These are phyloP conservation scores for Mormyrus iriodes DNA, from an alignment of 2,113 vertebrate genomes.

Conservation along the genomic window DNA sequence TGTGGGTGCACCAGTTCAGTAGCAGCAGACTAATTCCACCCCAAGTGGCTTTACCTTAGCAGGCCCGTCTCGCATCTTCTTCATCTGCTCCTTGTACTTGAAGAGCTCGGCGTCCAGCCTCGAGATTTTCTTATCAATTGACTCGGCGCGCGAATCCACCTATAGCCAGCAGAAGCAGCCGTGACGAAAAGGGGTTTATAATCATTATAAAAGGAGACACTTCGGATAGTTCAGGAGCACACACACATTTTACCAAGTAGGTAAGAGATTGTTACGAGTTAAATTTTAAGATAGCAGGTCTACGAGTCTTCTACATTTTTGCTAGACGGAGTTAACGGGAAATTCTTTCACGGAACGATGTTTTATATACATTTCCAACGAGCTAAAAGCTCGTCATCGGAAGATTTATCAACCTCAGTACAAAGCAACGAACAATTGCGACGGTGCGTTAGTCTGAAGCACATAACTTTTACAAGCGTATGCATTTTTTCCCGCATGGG, in stretches of 20 bases:
- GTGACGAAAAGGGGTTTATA: not conserved
- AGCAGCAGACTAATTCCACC: not conserved
- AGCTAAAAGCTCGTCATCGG: not conserved
- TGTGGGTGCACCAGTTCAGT: not conserved
- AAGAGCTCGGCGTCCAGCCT: constrained; percentile 84
- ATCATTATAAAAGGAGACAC: not conserved
- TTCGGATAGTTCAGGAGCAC: not conserved
- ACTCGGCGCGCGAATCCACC: constrained; percentile 89
- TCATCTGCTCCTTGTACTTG: constrained; percentile 97
- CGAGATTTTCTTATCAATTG: constrained; percentile 92
- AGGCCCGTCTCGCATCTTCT: constrained; percentile 97
- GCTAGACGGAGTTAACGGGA: no score
- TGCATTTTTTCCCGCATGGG: not conserved
- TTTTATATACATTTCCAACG: not conserved
- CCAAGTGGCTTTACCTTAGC: constrained; percentile 68
- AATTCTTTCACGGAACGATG: not conserved
- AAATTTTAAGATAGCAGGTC: not conserved
- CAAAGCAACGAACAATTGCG: not conserved
- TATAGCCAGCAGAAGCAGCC: constrained; percentile 34
- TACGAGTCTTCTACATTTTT: not conserved
- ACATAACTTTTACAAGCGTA: not conserved
- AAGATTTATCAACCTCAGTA: not conserved
- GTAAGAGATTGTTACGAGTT: not conserved
- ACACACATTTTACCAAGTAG: not conserved
- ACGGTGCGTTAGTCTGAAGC: not conserved